Evolutionary conservation across 2,888 invertebrate genomes (phyloP).

Genomic region (Epinotia bilunana): DNA sequence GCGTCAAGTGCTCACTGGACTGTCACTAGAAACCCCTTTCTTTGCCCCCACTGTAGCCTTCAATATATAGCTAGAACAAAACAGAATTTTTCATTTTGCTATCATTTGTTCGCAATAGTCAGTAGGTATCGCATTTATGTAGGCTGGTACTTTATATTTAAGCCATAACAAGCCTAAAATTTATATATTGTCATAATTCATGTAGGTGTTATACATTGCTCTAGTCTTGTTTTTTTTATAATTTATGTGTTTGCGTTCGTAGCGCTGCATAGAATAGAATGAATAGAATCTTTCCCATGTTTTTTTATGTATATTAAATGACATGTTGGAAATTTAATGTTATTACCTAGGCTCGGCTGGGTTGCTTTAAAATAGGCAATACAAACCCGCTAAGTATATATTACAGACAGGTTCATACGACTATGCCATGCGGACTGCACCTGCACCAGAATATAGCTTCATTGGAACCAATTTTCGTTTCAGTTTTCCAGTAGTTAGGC

Average conservation of each 20-base stretch:
- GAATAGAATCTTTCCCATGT: too few species aligned
- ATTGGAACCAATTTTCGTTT: not conserved
- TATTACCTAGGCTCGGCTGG: too few species aligned
- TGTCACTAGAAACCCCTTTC: conserved; percentile 24
- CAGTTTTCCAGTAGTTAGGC: not conserved
- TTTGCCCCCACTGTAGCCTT: conserved; percentile 37
- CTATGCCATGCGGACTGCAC: conserved; percentile 19
- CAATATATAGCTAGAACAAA: conserved; percentile 55
- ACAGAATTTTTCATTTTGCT: conserved; percentile 41
- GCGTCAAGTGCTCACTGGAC: conserved; percentile 30
- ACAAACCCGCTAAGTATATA: not conserved
- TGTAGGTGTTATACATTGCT: too few species aligned
- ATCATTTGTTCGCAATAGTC: not conserved
- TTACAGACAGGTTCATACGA: conserved; percentile 12
- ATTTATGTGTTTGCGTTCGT: too few species aligned
- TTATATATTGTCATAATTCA: too few species aligned
- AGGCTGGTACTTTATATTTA: too few species aligned
- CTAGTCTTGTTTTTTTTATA: too few species aligned
- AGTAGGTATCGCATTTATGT: not conserved
- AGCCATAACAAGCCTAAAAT: too few species aligned
- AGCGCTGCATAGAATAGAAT: too few species aligned
- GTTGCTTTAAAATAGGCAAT: too few species aligned
- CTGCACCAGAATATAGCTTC: conserved; percentile 18
- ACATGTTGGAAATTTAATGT: too few species aligned
- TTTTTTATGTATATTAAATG: too few species aligned